phyloP scores from a whole-genome alignment of 2,113 vertebrate species.

The Ellobius talpinus region DNA sequence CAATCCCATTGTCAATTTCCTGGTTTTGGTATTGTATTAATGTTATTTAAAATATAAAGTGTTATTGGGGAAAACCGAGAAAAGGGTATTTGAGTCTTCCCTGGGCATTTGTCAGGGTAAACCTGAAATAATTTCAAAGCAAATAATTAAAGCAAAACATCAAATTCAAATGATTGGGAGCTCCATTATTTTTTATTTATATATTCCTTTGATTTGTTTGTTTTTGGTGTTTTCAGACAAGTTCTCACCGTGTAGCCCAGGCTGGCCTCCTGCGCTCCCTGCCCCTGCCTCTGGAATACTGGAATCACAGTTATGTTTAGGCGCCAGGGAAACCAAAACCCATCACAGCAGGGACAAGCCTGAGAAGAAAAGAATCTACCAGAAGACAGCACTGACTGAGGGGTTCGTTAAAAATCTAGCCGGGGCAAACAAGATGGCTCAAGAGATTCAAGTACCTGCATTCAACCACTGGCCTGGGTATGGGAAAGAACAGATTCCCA shows the following conservation, averaged over 20 bases:
- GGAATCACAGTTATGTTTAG: not conserved
- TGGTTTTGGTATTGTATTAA: not conserved
- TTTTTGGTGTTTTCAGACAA: not conserved
- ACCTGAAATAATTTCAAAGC: constrained; percentile 27
- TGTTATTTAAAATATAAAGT: not conserved
- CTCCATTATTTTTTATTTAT: not conserved
- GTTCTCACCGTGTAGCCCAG: not conserved
- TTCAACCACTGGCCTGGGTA: not conserved
- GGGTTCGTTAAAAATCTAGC: not conserved
- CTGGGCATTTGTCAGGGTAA: not conserved
- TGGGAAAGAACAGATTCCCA: not conserved
- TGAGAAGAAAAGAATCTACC: not conserved
- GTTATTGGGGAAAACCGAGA: not conserved
- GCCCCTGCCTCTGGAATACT: not conserved
- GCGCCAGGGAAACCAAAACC: constrained; percentile 24
- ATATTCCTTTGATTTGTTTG: not conserved
- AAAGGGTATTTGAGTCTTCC: not conserved
- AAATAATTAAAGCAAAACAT: constrained; percentile 12
- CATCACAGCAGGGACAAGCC: not conserved
- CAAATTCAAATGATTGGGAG: constrained; percentile 1
- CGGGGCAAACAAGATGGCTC: not conserved
- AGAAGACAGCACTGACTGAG: not conserved
- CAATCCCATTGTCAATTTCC: not conserved
- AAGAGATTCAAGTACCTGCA: not conserved
- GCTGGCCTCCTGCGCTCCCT: no score